These are phyloP conservation scores for Xenopus borealis DNA, from an alignment of 2,113 vertebrate species.

Conservation along the genomic window DNA sequence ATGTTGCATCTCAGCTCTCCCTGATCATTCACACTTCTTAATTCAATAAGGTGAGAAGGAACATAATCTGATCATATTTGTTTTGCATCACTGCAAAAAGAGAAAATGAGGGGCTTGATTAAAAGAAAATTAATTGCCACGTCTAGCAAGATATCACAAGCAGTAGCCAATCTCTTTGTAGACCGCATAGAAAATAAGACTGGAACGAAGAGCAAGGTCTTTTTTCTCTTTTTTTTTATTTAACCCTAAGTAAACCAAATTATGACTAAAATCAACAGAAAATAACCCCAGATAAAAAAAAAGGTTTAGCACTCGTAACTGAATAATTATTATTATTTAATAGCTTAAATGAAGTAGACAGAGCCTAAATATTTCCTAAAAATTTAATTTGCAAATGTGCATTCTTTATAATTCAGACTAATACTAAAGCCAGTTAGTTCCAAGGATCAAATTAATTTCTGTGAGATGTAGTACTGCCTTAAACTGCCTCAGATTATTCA, in stretches of 20 bases:
- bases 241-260: conserved; percentile 43
- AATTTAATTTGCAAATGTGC: too few relatives aligned
- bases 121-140: conserved; percentile 99
- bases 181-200: conserved; percentile 54
- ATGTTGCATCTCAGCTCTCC: conserved; percentile 84
- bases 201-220: conserved; percentile 38
- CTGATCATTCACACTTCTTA: conserved; percentile 98
- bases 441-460: conserved; percentile 9
- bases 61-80: conserved; percentile 99
- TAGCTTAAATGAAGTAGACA: too few relatives aligned
- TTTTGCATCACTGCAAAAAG: conserved; percentile 99
- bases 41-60: conserved; percentile 99
- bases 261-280: conserved; percentile 42
- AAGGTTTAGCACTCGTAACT: background rate
- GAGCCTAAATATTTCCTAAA: too few relatives aligned
- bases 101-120: conserved; percentile 99
- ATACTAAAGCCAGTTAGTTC: background rate
- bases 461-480: conserved; percentile 15
- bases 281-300: conserved; percentile 24
- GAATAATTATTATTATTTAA: too few relatives aligned
- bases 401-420: too few relatives aligned
- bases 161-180: conserved; percentile 85
- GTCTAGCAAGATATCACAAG: conserved; percentile 97
- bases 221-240: conserved; percentile 54
- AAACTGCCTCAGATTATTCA: conserved; percentile 34